Conservation (phyloP, 2,113 vertebrate genomes). For the Prolemur simus region DNA sequence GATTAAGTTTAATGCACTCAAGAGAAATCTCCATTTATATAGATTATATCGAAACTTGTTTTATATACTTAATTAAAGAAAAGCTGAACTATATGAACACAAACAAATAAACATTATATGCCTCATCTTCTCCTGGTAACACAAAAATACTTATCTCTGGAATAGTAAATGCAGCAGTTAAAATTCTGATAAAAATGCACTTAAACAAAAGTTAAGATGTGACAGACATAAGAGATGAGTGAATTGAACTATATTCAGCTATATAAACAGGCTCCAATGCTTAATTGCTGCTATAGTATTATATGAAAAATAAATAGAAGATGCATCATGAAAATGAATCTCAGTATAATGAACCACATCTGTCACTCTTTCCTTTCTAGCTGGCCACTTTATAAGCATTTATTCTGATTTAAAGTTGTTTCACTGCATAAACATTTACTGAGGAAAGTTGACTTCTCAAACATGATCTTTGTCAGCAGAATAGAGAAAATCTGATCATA, state of each 20-base stretch:
- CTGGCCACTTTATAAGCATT: neutral
- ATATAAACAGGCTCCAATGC: slow-evolving; percentile 1
- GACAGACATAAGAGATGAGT: neutral
- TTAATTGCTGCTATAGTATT: slow-evolving; percentile 50
- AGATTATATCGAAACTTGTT: slow-evolving; percentile 61
- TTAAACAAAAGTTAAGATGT: neutral
- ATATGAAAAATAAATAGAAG: neutral
- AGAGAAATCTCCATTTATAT: slow-evolving; percentile 31
- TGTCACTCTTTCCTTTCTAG: slow-evolving; percentile 41
- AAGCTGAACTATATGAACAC: slow-evolving; percentile 46
- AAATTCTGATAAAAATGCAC: slow-evolving; percentile 58
- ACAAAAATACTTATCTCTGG: slow-evolving; percentile 56
- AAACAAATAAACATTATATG: slow-evolving; percentile 66
- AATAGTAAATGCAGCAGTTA: slow-evolving; percentile 62
- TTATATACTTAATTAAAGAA: slow-evolving; percentile 73
- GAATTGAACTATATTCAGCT: slow-evolving; percentile 38
- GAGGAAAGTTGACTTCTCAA: neutral
- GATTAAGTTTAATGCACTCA: neutral
- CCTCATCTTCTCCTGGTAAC: slow-evolving; percentile 50
- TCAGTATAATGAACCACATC: neutral
- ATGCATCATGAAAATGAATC: slow-evolving; percentile 57
- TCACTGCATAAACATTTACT: neutral
- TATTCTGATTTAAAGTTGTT: neutral
- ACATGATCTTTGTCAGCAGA: neutral
- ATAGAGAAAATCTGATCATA: neutral